Evolutionary conservation across 2,888 invertebrate species (phyloP).

Genomic region (Pollenia griseotomentosa): DNA sequence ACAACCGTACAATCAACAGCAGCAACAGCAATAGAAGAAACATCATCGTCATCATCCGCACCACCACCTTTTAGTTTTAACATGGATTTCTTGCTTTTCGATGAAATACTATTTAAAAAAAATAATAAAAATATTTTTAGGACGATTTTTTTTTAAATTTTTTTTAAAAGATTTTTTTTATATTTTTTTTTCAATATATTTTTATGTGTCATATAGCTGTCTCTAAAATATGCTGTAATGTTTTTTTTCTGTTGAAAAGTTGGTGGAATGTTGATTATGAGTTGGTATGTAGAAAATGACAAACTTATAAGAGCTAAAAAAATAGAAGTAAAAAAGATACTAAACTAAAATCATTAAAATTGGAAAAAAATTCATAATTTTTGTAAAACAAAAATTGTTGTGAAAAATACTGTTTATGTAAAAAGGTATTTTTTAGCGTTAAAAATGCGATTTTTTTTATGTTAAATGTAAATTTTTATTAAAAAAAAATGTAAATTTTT

Average conservation of each 20-base stretch:
- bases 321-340: not conserved
- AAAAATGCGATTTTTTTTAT: too few species aligned
- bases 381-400: not conserved
- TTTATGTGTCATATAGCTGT: slow-evolving; percentile 37
- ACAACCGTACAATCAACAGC: slow-evolving; percentile 28
- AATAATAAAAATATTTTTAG: slow-evolving; percentile 30
- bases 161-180: slow-evolving; percentile 34
- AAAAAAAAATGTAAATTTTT: too few species aligned
- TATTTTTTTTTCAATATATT: slow-evolving; percentile 31
- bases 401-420: not conserved
- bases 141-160: slow-evolving; percentile 35
- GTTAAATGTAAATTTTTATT: too few species aligned
- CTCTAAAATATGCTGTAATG: slow-evolving; percentile 32
- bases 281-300: slow-evolving; percentile 23
- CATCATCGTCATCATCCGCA: slow-evolving; percentile 55
- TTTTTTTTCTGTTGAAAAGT: slow-evolving; percentile 22
- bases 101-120: not conserved
- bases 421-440: too few species aligned
- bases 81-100: slow-evolving; percentile 19
- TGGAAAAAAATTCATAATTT: not conserved
- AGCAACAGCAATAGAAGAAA: not conserved
- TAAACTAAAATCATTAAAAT: not conserved
- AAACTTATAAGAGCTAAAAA: slow-evolving; percentile 25
- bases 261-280: slow-evolving; percentile 37
- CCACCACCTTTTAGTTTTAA: slow-evolving; percentile 62